phyloP scores from a whole-genome alignment of 2,888 invertebrate species.

The Axea sp. region DNA sequence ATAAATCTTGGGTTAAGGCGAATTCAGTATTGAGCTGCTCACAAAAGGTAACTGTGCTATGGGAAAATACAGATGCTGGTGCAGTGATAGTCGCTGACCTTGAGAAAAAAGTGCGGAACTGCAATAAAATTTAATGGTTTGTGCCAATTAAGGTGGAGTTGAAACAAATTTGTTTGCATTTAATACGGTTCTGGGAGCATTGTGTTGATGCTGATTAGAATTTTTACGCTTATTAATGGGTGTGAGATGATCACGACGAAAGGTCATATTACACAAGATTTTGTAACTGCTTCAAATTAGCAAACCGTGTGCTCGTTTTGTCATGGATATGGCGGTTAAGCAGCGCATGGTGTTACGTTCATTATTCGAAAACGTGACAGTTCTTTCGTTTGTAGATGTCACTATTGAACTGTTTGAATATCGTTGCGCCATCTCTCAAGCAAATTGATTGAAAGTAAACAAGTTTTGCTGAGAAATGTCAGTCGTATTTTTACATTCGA shows the following conservation, averaged over 20 bases:
- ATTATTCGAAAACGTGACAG: too few species aligned
- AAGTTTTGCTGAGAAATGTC: too few species aligned
- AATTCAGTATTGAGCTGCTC: too few species aligned
- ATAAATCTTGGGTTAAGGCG: too few species aligned
- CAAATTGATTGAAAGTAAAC: too few species aligned
- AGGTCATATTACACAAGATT: constrained; percentile 33
- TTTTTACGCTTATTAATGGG: constrained; percentile 9
- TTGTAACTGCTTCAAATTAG: constrained; percentile 18
- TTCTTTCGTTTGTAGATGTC: constrained; percentile 7
- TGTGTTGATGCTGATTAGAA: constrained; percentile 20
- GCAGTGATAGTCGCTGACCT: constrained; percentile 14
- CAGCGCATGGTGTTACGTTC: too few species aligned
- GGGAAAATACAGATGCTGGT: neutral
- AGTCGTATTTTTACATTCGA: too few species aligned
- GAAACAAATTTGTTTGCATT: neutral
- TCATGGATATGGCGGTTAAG: too few species aligned
- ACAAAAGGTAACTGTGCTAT: constrained; percentile 20
- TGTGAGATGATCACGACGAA: neutral
- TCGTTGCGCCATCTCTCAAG: neutral
- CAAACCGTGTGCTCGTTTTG: too few species aligned
- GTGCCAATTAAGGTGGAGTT: constrained; percentile 1
- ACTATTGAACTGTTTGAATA: neutral
- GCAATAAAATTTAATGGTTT: neutral
- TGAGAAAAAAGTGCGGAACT: constrained; percentile 25
- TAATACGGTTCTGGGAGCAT: constrained; percentile 2